Evolutionary conservation across 2,888 invertebrate species (phyloP), one percentile per base, ranked within the genome.

Genomic region (Theristus sp.): DNA sequence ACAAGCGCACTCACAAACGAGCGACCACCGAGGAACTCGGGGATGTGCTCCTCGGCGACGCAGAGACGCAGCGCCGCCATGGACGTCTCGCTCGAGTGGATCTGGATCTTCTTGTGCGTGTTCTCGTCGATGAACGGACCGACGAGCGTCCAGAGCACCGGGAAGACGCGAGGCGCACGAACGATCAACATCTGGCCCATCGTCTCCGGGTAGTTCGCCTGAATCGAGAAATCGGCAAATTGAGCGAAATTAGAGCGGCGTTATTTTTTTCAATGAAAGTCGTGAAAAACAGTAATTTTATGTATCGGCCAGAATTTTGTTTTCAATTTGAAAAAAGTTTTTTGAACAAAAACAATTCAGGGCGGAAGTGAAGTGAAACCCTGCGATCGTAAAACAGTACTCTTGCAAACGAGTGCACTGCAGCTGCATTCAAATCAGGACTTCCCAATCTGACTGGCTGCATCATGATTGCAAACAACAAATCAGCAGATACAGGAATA

Each of bases 91-190:
- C 87, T 88, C 63, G 87, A 88, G 76, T 89, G 89, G 75, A 93
- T 74, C 74, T 77, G 75, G 66, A 78, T 77, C 65, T 72, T 72
- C 61, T 69, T 27, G 1, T 53, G 83, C 0, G 90, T 91, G 74
- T 87, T 86, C 75, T 91, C 91, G 76, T 91, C 89, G 69, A 93
- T 93, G 75, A 93, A 91, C 1, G 90, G 87, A 76, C 87, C 87
- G 65, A 93, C 86, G 62, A 93, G 82, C 0, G 91, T 91, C 91
- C 91, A 93, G 47, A 93, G 79, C 61, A 93, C 89, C 2, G 91
- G 91, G 75, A 93, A 93, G 57, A 91, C 89, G 64, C 91, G 80
- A 0, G 91, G 91, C 20, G 91, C 91, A 56, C 90, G 80, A 55
- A 90, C 87, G 61, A 93, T 87, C 62, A 91, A 80, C 63, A 91